Conservation (phyloP, 2,888 invertebrate species). For the Hyles lineata region DNA sequence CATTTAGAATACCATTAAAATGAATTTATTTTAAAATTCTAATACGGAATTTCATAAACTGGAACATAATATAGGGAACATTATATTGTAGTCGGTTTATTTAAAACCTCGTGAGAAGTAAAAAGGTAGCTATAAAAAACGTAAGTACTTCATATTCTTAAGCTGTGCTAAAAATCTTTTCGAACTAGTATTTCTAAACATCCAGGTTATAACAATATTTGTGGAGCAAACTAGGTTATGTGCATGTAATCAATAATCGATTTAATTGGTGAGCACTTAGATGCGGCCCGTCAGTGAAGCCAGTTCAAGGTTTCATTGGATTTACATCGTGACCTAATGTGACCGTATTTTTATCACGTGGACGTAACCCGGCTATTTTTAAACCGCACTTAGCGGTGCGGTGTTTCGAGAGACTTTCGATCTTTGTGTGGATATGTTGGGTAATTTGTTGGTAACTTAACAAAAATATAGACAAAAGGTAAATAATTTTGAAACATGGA, state of each 20-base stretch:
- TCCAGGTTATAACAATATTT: neutral
- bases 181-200: too few species aligned
- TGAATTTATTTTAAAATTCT: too few species aligned
- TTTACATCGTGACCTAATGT: slow-evolving; percentile 15
- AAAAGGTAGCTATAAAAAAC: too few species aligned
- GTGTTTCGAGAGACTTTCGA: neutral
- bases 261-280: slow-evolving; percentile 7
- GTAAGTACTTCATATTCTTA: too few species aligned
- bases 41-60: too few species aligned
- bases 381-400: neutral
- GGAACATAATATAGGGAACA: too few species aligned
- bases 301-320: slow-evolving; percentile 7
- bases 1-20: too few species aligned
- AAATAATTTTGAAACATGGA: too few species aligned
- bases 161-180: too few species aligned
- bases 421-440: neutral
- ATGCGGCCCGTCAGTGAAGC: slow-evolving; percentile 1
- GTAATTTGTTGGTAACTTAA: neutral
- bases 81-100: too few species aligned
- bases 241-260: slow-evolving; percentile 19
- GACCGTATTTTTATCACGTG: slow-evolving; percentile 13
- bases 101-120: too few species aligned
- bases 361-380: slow-evolving; percentile 8
- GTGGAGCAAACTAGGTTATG: neutral
- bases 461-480: too few species aligned